Conservation (phyloP, 1,140 invertebrate genomes). For the Brachionus rotundiformis region DNA sequence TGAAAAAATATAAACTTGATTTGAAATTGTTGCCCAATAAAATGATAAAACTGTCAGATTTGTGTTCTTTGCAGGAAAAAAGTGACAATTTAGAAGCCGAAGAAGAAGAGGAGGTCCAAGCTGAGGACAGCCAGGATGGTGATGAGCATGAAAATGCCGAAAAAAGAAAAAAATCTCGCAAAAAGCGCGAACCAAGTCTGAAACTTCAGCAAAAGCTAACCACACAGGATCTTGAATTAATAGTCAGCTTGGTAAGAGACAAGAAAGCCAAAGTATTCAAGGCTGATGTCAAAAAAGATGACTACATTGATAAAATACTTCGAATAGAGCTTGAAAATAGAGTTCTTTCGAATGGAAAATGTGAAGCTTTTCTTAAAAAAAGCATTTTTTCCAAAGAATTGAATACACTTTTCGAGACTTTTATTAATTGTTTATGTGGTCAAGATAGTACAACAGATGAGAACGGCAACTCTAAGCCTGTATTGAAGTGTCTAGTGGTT, state of each 20-base stretch:
- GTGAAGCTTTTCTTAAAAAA: conserved; percentile 52
- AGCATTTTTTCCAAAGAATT: conserved; percentile 47
- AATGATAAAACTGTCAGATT: conserved; percentile 48
- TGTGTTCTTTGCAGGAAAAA: not conserved
- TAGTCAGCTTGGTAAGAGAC: not conserved
- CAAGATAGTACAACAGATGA: not conserved
- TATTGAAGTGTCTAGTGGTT: conserved; percentile 45
- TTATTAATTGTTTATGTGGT: conserved; percentile 38
- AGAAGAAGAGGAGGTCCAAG: not conserved
- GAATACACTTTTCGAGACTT: conserved; percentile 39
- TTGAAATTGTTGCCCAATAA: conserved; percentile 44
- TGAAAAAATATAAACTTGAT: conserved; percentile 45
- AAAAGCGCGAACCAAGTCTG: conserved; percentile 49
- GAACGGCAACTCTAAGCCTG: conserved; percentile 37
- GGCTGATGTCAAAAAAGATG: conserved; percentile 46
- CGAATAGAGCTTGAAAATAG: not conserved
- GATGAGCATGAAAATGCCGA: not conserved
- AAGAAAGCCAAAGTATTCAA: conserved; percentile 42
- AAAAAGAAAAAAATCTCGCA: conserved; percentile 9
- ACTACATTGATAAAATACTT: conserved; percentile 49
- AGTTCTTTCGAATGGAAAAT: conserved; percentile 25
- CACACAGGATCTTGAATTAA: conserved; percentile 43
- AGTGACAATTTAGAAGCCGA: not conserved
- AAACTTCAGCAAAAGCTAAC: conserved; percentile 43
- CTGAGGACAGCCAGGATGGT: not conserved